Conservation (phyloP, 2,888 invertebrate species). For the Myopa tessellatipennis region DNA sequence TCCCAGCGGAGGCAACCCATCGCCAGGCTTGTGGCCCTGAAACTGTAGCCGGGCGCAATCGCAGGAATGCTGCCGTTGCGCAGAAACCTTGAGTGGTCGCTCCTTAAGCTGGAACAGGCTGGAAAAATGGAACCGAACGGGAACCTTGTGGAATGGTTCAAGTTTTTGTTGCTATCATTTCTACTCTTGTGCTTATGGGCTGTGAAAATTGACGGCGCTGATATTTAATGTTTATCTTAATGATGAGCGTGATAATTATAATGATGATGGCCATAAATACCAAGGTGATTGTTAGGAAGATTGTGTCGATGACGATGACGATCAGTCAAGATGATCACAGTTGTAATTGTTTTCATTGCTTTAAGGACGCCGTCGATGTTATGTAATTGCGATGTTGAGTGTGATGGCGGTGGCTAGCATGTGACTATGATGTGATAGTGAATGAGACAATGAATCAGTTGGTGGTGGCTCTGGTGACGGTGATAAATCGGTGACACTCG, state of each 20-base stretch:
- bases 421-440: too few species aligned
- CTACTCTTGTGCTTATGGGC: neutral
- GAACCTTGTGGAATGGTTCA: conserved; percentile 20
- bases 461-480: too few species aligned
- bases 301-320: neutral
- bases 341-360: too few species aligned
- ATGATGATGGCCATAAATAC: neutral
- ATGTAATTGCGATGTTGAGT: too few species aligned
- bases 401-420: too few species aligned
- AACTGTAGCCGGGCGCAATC: conserved; percentile 25
- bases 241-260: conserved; percentile 3
- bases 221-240: neutral
- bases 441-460: too few species aligned
- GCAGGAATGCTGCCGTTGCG: conserved; percentile 17
- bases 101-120: conserved; percentile 23
- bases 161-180: conserved; percentile 7
- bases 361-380: too few species aligned
- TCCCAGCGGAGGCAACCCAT: neutral
- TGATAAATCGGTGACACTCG: too few species aligned
- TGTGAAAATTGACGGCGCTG: neutral
- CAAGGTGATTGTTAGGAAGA: too few species aligned
- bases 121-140: conserved; percentile 16
- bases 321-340: neutral
- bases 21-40: conserved; percentile 15
- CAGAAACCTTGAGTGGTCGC: conserved; percentile 18